Evolutionary conservation across 2,113 vertebrate genomes (phyloP).

Genomic region (Indri indri): DNA sequence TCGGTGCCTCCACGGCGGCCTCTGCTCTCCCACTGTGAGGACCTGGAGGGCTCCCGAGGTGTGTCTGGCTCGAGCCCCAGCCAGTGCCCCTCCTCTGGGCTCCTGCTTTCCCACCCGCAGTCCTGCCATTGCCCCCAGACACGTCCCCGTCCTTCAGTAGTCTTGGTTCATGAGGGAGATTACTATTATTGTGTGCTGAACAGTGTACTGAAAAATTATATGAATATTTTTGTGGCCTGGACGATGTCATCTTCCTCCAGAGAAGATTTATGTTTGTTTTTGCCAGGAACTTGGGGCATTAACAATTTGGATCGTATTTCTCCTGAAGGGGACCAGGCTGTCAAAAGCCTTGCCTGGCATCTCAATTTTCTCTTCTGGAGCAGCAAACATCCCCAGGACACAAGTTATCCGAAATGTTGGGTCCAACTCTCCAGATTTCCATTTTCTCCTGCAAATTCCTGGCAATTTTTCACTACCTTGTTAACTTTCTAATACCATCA

Average conservation of each 20-base stretch:
- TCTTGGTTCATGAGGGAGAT: background rate
- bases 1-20: rapidly evolving
- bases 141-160: background rate
- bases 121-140: background rate
- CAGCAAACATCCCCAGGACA: background rate
- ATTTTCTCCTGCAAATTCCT: background rate
- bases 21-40: rapidly evolving
- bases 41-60: background rate
- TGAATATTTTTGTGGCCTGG: background rate
- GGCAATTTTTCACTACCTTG: background rate
- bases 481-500: background rate
- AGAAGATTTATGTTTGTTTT: background rate
- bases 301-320: background rate
- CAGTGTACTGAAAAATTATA: background rate
- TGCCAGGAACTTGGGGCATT: background rate
- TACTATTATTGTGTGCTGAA: background rate
- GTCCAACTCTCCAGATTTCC: background rate
- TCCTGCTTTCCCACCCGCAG: background rate
- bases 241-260: background rate
- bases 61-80: too few relatives aligned
- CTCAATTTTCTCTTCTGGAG: background rate
- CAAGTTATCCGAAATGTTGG: background rate
- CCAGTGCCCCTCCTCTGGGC: background rate
- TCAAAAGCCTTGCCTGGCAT: background rate
- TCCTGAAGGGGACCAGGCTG: background rate